Conservation (phyloP, 2,797 vertebrate species). For the Dermochelys coriacea region DNA sequence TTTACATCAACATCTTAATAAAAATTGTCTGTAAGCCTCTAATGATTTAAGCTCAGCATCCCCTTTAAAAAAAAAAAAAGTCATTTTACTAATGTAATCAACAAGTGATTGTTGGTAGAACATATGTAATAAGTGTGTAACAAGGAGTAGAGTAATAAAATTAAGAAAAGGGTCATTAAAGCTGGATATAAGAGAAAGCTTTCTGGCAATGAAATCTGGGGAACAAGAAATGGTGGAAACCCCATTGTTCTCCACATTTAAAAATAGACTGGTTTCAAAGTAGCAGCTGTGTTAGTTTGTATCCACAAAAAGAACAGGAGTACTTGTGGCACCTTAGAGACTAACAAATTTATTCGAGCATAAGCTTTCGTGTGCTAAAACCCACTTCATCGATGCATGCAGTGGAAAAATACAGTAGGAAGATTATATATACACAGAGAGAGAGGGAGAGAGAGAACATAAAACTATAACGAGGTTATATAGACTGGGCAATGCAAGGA, state of each 20-base stretch:
- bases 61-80: not conserved
- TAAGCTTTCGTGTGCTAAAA: too few species aligned
- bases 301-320: too few species aligned
- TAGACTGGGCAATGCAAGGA: not conserved
- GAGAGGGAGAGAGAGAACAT: too few species aligned
- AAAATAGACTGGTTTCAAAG: not conserved
- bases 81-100: not conserved
- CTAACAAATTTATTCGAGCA: too few species aligned
- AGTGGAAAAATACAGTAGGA: too few species aligned
- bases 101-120: not conserved
- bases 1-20: too few species aligned
- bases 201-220: not conserved
- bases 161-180: not conserved
- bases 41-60: not conserved
- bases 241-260: not conserved
- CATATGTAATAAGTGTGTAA: not conserved
- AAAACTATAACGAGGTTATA: too few species aligned
- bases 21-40: not conserved
- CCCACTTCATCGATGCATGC: too few species aligned
- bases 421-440: too few species aligned
- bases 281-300: too few species aligned
- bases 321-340: too few species aligned
- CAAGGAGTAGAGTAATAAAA: not conserved
- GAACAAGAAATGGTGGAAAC: not conserved
- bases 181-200: not conserved